A percentile compares a stretch with the other conserved stretches of the same genome.
These are phyloP conservation scores for Oryzias sinensis DNA, from an alignment of 2,797 vertebrate genomes.

Conservation along the genomic window DNA sequence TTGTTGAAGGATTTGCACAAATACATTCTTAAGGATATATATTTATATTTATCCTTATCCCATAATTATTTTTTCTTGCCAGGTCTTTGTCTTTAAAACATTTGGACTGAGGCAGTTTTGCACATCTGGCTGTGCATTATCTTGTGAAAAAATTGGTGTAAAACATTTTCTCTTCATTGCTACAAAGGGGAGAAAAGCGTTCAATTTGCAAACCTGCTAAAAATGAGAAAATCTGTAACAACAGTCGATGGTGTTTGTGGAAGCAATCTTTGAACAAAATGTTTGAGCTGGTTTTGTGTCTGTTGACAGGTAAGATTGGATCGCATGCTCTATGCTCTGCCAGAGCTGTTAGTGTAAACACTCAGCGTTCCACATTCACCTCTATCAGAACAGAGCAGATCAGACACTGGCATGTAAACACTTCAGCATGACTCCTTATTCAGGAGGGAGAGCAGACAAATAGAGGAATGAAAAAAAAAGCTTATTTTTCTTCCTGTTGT, in stretches of 20 bases:
- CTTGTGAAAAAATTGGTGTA: too few species aligned
- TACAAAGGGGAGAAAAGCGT: too few species aligned
- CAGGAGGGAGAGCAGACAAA: slow-evolving; percentile 23
- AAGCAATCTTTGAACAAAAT: not conserved
- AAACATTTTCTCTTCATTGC: too few species aligned
- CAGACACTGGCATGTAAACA: slow-evolving; percentile 26
- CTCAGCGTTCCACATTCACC: slow-evolving; percentile 50
- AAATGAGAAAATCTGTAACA: not conserved
- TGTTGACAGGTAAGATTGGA: slow-evolving; percentile 35
- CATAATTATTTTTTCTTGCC: too few species aligned
- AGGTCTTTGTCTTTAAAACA: too few species aligned
- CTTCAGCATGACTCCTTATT: slow-evolving; percentile 20
- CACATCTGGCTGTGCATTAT: too few species aligned
- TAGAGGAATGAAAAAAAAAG: slow-evolving; percentile 21
- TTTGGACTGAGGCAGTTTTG: too few species aligned
- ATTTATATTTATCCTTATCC: too few species aligned
- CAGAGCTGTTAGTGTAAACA: slow-evolving; percentile 55
- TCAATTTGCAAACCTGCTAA: not conserved
- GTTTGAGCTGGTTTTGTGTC: slow-evolving; percentile 6
- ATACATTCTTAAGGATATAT: too few species aligned
- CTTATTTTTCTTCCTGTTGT: slow-evolving; percentile 58
- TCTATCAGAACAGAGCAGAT: slow-evolving; percentile 37
- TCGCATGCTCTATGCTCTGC: slow-evolving; percentile 38
- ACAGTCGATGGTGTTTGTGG: slow-evolving; percentile 6
- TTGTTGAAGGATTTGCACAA: too few species aligned